A percentile compares a stretch with the other conserved stretches of the same genome.
Evolutionary conservation across 2,113 vertebrate genomes (phyloP).

Genomic region (Halcyon senegalensis): DNA sequence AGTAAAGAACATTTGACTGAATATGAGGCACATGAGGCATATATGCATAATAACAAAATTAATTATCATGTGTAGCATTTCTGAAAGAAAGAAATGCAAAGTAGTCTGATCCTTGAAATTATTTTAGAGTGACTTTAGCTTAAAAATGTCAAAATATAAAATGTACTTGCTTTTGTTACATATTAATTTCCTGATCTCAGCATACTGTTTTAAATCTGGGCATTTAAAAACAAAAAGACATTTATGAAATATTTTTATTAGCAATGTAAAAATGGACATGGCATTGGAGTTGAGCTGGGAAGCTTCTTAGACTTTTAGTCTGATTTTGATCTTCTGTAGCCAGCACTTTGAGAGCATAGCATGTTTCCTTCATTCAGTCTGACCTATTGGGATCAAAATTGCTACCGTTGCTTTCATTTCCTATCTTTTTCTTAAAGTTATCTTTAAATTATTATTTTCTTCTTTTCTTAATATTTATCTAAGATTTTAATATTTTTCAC

Average conservation of each 20-base stretch:
- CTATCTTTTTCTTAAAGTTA: neutral
- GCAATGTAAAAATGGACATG: neutral
- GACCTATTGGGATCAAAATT: neutral
- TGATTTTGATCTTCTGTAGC: neutral
- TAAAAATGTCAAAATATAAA: neutral
- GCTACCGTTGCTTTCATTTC: neutral
- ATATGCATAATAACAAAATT: neutral
- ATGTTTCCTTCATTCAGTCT: neutral
- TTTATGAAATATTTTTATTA: neutral
- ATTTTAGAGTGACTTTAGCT: neutral
- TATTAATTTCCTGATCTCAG: neutral
- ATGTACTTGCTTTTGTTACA: neutral
- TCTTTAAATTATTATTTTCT: fast-evolving
- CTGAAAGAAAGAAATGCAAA: neutral
- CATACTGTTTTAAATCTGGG: neutral
- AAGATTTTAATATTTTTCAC: neutral
- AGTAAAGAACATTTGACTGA: neutral
- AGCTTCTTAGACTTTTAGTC: neutral
- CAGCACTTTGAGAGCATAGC: neutral
- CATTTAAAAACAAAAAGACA: neutral
- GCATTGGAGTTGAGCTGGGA: neutral
- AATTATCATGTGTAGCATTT: neutral
- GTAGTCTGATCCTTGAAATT: neutral
- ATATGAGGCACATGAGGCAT: neutral
- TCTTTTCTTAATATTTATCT: neutral